These are phyloP conservation scores for Pteronotus mesoamericanus DNA, from an alignment of 2,797 vertebrate genomes.

Conservation along the genomic window DNA sequence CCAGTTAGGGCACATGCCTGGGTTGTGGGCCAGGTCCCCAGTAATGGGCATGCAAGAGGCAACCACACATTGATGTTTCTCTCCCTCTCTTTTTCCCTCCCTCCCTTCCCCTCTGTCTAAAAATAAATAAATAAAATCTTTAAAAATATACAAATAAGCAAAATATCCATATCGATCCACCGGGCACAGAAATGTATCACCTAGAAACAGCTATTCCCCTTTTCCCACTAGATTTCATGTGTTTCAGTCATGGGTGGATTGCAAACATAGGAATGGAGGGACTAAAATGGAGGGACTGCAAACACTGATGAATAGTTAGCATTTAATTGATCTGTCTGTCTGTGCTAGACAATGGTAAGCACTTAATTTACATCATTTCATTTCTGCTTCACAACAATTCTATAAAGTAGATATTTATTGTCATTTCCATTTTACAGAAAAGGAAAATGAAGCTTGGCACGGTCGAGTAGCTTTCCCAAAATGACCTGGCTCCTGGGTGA, in stretches of 20 bases:
- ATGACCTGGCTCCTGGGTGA: neutral
- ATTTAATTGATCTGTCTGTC: neutral
- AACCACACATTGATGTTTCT: too few species aligned
- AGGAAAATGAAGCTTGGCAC: neutral
- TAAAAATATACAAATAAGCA: too few species aligned
- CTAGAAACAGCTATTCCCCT: neutral
- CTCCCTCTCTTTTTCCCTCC: too few species aligned
- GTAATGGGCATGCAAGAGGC: too few species aligned
- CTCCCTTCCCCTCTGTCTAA: too few species aligned
- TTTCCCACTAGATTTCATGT: neutral
- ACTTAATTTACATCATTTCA: conserved; percentile 6
- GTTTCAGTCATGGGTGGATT: neutral
- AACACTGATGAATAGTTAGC: neutral
- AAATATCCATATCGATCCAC: neutral
- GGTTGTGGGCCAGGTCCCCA: too few species aligned
- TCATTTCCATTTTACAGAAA: neutral
- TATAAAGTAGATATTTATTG: neutral
- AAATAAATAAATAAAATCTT: too few species aligned
- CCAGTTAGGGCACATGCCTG: too few species aligned
- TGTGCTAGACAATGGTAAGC: neutral
- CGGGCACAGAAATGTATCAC: neutral
- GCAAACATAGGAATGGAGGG: too few species aligned
- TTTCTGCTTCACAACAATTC: neutral
- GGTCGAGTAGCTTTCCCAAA: neutral
- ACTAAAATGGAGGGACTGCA: neutral